Conservation (phyloP, 2,113 vertebrate species). For the Oxyruncus cristatus region DNA sequence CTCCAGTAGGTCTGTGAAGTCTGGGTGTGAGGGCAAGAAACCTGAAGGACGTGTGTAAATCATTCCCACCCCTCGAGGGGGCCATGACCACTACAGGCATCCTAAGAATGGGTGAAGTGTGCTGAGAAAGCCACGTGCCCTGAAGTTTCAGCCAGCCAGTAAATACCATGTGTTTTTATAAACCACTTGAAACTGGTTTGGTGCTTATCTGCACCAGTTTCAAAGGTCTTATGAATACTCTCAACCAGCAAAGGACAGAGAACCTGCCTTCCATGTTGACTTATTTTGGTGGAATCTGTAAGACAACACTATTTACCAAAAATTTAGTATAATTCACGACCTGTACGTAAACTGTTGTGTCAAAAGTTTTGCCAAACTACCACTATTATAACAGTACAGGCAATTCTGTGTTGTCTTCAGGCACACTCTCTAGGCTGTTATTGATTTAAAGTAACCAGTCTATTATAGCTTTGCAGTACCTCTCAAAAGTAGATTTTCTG, state of each 20-base stretch:
- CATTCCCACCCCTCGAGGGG: neutral
- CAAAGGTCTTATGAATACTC: neutral
- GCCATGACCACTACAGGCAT: rapidly evolving
- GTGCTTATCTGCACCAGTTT: neutral
- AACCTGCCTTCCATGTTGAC: too few relatives aligned
- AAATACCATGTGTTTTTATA: neutral
- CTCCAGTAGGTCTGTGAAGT: neutral
- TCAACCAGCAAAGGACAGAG: rapidly evolving
- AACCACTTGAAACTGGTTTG: neutral
- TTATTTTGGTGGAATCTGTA: neutral
- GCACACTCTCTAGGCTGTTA: neutral
- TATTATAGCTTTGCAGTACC: neutral
- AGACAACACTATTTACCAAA: neutral
- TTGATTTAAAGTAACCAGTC: neutral
- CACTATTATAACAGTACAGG: neutral
- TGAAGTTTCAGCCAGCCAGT: neutral
- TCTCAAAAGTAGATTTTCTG: constrained; percentile 9
- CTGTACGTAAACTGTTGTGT: neutral
- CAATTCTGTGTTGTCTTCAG: neutral
- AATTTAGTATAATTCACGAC: neutral
- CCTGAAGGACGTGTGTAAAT: rapidly evolving
- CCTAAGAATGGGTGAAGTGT: neutral
- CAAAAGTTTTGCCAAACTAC: neutral
- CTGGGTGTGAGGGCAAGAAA: neutral
- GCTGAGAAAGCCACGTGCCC: rapidly evolving